Conservation (phyloP, 2,888 invertebrate species). For the Rhogogaster chlorosoma region DNA sequence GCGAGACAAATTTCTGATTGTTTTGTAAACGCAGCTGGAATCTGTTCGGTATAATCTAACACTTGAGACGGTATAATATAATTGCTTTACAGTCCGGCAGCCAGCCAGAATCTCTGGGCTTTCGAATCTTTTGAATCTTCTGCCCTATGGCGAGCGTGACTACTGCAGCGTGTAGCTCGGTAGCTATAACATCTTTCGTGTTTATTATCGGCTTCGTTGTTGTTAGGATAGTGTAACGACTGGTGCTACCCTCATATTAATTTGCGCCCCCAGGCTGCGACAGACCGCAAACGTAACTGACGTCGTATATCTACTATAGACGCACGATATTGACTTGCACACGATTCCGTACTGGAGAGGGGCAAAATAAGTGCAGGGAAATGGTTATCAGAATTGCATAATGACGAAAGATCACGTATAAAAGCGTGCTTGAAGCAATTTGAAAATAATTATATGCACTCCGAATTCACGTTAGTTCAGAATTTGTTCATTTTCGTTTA, state of each 20-base stretch:
- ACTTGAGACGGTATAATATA: slow-evolving; percentile 27
- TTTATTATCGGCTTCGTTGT: slow-evolving; percentile 37
- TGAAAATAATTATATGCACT: background rate
- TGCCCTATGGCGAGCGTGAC: slow-evolving; percentile 48
- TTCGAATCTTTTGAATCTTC: slow-evolving; percentile 4
- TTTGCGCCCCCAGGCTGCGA: slow-evolving; percentile 50
- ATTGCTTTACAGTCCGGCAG: background rate
- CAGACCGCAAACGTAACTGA: slow-evolving; percentile 43
- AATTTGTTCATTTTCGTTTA: background rate
- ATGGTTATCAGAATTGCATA: background rate
- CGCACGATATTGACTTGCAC: slow-evolving; percentile 23
- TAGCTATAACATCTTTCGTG: slow-evolving; percentile 33
- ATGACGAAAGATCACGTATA: background rate
- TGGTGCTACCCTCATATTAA: slow-evolving; percentile 59
- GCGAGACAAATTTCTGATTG: slow-evolving; percentile 21
- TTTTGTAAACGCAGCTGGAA: slow-evolving; percentile 38
- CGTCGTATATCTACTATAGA: slow-evolving; percentile 14
- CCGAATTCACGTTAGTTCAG: background rate
- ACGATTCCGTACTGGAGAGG: background rate
- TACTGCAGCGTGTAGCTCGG: slow-evolving; percentile 36
- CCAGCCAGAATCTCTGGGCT: slow-evolving; percentile 19
- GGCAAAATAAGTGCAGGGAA: background rate
- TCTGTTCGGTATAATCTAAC: slow-evolving; percentile 3
- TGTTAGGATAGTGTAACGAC: slow-evolving; percentile 54
- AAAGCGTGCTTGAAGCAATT: background rate